Base-by-base conservation (phyloP, 2,113 vertebrate species). In the Steatornis caripensis region DNA sequence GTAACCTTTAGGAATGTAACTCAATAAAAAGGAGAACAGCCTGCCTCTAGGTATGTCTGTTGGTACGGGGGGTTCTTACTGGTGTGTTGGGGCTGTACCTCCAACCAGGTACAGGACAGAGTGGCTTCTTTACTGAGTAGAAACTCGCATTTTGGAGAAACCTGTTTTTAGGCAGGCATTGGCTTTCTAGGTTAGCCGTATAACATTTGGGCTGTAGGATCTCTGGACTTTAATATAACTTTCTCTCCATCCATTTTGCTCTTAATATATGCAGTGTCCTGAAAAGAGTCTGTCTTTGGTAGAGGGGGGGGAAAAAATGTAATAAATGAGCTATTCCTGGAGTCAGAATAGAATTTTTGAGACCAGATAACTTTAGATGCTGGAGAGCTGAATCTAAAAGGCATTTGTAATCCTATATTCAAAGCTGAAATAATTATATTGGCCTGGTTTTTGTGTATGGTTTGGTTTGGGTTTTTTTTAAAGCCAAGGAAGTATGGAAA, bases 401-500 rank as follows among this genome's bases (percentile, higher is more conserved):
- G 36, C 68, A 87, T 62, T 77, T 89, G 51, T 65, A 82, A 90
- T 61, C 24, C 18, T 86, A 39, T 86, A 84, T 92, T 85, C 49
- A 93, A 74, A 62, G 41, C 17, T 72, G 65, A 66, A 91, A 30
- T 76, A 82, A 54, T 84, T 17, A 69, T 53, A 46, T 6, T 89
- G 37, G 39, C 81, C 10, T 66, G 21, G 12, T 58, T 2, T 22
- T 87, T 57, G 27, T 90, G 11, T 84, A 36, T 77, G 54, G 34
- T 74, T 72, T 74, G 41, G 3, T 93, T 72, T 64, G 5, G 0
- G 12, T 18, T n/a, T 68, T 51, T 68, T 46, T 78, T 58, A 9
- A 65, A 83, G 83, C 30, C 51, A 82, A 51, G 55, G 64, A 96
- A 91, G 37, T 88, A 64, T 95, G 95, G 88, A 90, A 96, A 75